Percentiles rank a stretch among this genome's conserved stretches.
Evolutionary conservation across 2,113 vertebrate genomes (phyloP).

Genomic region (Albula goreensis): DNA sequence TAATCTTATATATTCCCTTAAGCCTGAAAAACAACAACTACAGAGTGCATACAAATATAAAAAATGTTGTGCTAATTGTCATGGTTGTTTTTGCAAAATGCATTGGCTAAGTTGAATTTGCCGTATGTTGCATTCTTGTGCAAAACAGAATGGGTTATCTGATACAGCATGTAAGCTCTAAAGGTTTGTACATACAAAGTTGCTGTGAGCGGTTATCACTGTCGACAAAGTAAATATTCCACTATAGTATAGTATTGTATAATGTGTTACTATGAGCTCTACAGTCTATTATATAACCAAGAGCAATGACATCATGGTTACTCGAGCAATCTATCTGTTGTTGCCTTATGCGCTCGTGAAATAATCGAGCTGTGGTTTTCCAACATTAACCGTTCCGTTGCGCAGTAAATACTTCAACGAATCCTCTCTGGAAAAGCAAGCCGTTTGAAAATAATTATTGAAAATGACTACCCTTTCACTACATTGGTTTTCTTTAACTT

Average conservation of each 20-base stretch:
- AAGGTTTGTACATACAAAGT: background rate
- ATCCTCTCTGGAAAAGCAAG: background rate
- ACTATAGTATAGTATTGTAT: background rate
- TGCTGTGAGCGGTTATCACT: constrained; percentile 48
- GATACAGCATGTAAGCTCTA: too few relatives aligned
- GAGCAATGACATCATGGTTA: constrained; percentile 1
- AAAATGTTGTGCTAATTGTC: background rate
- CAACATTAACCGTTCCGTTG: background rate
- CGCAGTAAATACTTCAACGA: background rate
- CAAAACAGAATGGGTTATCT: constrained; percentile 30
- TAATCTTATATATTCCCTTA: background rate
- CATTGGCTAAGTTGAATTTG: background rate
- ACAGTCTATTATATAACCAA: background rate
- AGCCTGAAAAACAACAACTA: background rate
- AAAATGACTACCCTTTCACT: background rate
- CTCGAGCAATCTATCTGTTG: background rate
- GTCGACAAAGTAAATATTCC: constrained; percentile 72
- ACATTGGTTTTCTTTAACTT: background rate
- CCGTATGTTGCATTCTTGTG: constrained; percentile 44
- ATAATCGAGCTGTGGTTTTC: background rate
- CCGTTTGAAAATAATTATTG: background rate
- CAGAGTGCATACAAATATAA: background rate
- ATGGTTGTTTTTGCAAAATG: background rate
- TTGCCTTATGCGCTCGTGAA: background rate
- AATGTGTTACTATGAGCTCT: background rate